Base-by-base conservation (phyloP, 1,140 invertebrate species). In the Bombus haemorrhoidalis region DNA sequence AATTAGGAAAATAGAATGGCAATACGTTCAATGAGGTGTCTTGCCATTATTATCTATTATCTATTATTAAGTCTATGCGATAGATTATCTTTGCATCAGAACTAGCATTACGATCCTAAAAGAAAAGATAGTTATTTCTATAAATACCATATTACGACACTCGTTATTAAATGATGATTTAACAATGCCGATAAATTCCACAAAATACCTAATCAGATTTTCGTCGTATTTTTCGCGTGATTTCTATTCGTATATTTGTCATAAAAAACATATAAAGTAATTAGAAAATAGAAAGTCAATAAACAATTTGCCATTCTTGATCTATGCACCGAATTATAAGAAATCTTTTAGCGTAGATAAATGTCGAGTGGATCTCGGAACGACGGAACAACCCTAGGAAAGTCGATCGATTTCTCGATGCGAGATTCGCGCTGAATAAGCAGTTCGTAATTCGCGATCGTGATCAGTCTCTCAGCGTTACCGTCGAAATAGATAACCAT, bases 371-470 rank as follows among this genome's bases (percentile, higher is more conserved):
- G 74, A 39, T 59, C 74, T 41, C 0, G 1, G 32, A 59, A 76
- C 18, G 32, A 22, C 25, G 74, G 32, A 59, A 34, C 39, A 34
- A 59, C n/a, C 25, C n/a, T 6, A 15, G 39, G n/a, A 10, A 43
- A 66, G 13, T 18, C 53, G 43, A 73, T 62, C 47, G 32, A 78
- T 41, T 32, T 37, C 28, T 34, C 13, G 12, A 41, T 32, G 1
- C 12, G 2, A n/a, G 3, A 53, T 43, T n/a, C 37, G 5, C 1
- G 64, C 68, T 59, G 75, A 69, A 79, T 78, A 80, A 64, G 69
- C 77, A 57, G 53, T 73, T 64, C 68, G 68, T 85, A 81, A 69
- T 75, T 81, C 69, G 47, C n/a, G 22, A 34, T 41, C 66, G 43
- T 53, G 53, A 80, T 80, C 74, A 76, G 62, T 80, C 39, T 80